A percentile compares a stretch with the other conserved stretches of the same genome.
These are phyloP conservation scores for Cliona cf. orientalis DNA, from an alignment of 37 sponge, comb jelly and placozoan genomes.

Conservation along the genomic window DNA sequence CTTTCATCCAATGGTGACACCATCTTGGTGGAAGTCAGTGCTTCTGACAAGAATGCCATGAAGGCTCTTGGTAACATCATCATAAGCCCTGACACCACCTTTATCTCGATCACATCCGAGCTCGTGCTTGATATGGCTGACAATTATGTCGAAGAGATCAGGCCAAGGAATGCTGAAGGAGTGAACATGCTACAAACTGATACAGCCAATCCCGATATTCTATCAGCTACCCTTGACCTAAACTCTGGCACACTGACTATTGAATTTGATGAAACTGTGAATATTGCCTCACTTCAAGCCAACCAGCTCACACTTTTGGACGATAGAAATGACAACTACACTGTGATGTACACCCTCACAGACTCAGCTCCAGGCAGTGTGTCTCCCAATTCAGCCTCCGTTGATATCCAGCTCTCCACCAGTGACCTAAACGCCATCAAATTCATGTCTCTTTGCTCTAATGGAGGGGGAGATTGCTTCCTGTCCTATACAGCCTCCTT, in stretches of 20 bases:
- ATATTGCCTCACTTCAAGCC: conserved; percentile 34
- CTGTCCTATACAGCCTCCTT: conserved; percentile 57
- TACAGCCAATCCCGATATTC: conserved; percentile 45
- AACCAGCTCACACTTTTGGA: conserved; percentile 39
- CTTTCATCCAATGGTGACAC: conserved; percentile 17
- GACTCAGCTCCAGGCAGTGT: conserved; percentile 32
- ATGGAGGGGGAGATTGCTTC: conserved; percentile 34
- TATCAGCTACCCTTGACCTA: conserved; percentile 56
- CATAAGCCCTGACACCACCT: conserved; percentile 69
- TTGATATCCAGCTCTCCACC: conserved; percentile 20
- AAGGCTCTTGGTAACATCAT: conserved; percentile 63
- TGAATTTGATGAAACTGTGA: conserved; percentile 74
- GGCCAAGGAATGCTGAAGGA: conserved; percentile 50
- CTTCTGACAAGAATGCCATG: conserved; percentile 58
- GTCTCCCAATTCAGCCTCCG: not conserved
- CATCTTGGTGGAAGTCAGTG: conserved; percentile 41
- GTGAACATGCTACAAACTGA: conserved; percentile 56
- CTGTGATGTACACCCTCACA: conserved; percentile 25
- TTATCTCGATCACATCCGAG: conserved; percentile 73
- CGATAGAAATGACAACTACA: conserved; percentile 1
- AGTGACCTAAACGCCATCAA: conserved; percentile 74
- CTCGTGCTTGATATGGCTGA: conserved; percentile 80
- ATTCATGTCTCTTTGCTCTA: conserved; percentile 41
- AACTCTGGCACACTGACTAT: conserved; percentile 62
- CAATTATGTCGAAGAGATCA: conserved; percentile 68